These are phyloP conservation scores for Taxidea taxus DNA, from an alignment of 2,113 vertebrate genomes.

Conservation along the genomic window DNA sequence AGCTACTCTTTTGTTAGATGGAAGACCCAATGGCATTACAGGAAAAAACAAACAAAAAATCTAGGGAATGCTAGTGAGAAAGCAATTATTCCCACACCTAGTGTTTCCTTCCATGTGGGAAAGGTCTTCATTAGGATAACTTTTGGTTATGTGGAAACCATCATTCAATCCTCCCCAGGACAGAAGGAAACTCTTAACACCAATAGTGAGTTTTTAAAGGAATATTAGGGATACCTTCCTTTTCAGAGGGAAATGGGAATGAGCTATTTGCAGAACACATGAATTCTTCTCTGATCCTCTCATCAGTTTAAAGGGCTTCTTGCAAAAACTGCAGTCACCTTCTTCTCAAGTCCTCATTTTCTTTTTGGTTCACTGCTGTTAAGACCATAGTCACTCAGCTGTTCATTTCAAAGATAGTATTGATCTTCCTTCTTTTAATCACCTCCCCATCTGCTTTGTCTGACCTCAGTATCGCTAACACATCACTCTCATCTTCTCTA, in stretches of 20 bases:
- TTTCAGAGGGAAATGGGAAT: no score
- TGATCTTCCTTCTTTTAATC: neutral
- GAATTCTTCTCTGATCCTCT: neutral
- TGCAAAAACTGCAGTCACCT: neutral
- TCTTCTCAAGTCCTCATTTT: neutral
- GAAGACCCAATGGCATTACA: neutral
- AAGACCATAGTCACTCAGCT: fast-evolving
- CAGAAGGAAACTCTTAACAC: neutral
- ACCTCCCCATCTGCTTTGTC: neutral
- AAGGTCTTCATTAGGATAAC: neutral
- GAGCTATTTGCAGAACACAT: neutral
- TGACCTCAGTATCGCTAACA: neutral
- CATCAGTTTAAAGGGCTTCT: neutral
- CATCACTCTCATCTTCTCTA: neutral
- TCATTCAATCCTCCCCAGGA: neutral
- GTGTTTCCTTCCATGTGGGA: neutral
- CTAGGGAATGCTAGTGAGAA: neutral
- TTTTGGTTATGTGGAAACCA: neutral
- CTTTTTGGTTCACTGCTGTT: neutral
- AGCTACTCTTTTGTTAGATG: neutral
- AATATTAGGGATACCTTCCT: neutral
- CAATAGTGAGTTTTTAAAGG: neutral
- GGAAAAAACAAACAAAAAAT: neutral
- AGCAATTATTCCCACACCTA: neutral
- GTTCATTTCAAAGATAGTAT: neutral